phyloP scores from a whole-genome alignment of 2,797 vertebrate genomes.

The Poecilia wingei region DNA sequence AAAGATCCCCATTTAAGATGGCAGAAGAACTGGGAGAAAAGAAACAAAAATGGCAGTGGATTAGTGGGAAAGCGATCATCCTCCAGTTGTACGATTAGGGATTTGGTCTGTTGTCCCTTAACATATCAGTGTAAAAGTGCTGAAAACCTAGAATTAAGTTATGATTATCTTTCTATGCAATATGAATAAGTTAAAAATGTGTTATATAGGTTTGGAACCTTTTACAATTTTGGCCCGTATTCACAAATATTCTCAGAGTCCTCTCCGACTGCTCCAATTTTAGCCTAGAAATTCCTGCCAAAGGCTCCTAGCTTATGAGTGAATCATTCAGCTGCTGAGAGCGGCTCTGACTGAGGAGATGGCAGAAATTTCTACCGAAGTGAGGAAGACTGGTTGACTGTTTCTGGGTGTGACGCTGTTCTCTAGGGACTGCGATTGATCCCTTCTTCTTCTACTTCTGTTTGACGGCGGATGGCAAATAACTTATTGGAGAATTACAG shows the following conservation, averaged over 20 bases:
- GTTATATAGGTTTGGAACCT: not conserved
- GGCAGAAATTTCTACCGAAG: not conserved
- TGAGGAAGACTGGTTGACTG: not conserved
- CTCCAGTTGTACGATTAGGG: not conserved
- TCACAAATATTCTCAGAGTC: not conserved
- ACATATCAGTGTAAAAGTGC: not conserved
- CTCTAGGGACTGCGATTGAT: not conserved
- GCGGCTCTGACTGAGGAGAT: not conserved
- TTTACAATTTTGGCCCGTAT: not conserved
- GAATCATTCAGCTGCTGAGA: not conserved
- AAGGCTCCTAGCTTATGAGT: not conserved
- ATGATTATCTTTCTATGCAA: not conserved
- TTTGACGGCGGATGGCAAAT: not conserved
- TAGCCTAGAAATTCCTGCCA: not conserved
- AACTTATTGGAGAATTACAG: not conserved
- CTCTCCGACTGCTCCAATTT: not conserved
- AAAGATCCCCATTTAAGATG: constrained; percentile 41
- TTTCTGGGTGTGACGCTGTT: not conserved
- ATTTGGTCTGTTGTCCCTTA: not conserved
- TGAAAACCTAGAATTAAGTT: not conserved
- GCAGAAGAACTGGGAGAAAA: constrained; percentile 27
- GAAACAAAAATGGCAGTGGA: constrained; percentile 32
- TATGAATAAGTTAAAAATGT: not conserved
- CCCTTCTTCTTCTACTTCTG: not conserved
- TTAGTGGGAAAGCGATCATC: not conserved